Evolutionary conservation across 1,140 invertebrate genomes (phyloP).

Genomic region (Procambarus clarkii): DNA sequence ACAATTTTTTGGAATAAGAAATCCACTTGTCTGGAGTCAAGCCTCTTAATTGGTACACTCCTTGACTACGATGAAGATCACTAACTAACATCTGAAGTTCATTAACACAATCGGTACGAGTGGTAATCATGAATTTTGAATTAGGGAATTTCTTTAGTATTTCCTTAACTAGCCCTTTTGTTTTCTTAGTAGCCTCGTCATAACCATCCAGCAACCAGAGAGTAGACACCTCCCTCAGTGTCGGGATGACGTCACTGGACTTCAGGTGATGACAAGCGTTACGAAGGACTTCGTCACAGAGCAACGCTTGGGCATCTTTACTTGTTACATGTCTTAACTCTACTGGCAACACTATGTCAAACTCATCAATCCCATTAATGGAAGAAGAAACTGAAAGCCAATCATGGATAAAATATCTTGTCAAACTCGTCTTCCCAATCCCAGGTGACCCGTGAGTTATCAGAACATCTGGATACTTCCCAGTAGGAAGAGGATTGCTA

Average conservation of each 20-base stretch:
- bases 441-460: not conserved
- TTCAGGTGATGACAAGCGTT: not conserved
- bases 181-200: not conserved
- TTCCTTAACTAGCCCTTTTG: not conserved
- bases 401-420: not conserved
- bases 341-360: not conserved
- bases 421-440: not conserved
- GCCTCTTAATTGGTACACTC: not conserved
- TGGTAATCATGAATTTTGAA: not conserved
- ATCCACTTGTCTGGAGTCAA: not conserved
- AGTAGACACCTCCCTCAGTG: not conserved
- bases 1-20: not conserved
- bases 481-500: not conserved
- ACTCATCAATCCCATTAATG: not conserved
- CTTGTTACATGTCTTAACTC: not conserved
- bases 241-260: not conserved
- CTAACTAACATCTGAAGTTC: not conserved
- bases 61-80: not conserved
- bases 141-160: not conserved
- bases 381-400: not conserved
- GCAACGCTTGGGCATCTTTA: not conserved
- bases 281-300: not conserved
- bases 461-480: not conserved
- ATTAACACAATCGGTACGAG: not conserved
- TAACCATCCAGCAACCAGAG: not conserved